Evolutionary conservation across 1,140 invertebrate genomes (phyloP).

Genomic region (Phenacoccus solenopsis): DNA sequence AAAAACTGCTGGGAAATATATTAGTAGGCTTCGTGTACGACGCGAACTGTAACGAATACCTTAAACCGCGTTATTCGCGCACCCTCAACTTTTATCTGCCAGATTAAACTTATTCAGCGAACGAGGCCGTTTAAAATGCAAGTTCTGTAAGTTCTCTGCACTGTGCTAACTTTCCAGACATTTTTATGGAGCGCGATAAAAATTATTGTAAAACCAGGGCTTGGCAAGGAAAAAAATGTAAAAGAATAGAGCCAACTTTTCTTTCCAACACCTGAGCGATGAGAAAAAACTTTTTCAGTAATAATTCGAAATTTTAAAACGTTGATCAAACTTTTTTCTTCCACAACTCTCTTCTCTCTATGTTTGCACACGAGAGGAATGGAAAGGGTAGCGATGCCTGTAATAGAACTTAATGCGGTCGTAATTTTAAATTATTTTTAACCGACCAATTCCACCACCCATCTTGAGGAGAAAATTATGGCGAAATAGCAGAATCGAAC

Average conservation of each 20-base stretch:
- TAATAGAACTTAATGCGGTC: neutral
- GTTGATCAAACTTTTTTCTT: neutral
- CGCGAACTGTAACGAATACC: too few species aligned
- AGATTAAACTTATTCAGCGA: neutral
- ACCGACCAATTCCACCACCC: too few species aligned
- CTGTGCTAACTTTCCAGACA: slow-evolving; percentile 1
- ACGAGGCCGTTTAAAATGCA: neutral
- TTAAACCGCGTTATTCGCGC: too few species aligned
- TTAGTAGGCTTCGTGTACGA: neutral
- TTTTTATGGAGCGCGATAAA: slow-evolving; percentile 1
- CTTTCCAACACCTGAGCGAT: neutral
- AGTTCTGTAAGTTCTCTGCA: neutral
- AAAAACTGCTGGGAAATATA: too few species aligned
- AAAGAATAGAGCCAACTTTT: too few species aligned
- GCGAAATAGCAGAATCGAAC: too few species aligned
- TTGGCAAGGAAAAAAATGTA: neutral
- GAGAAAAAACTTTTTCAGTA: neutral
- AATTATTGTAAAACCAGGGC: neutral
- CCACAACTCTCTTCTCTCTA: too few species aligned
- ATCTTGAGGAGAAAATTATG: too few species aligned
- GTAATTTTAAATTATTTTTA: neutral
- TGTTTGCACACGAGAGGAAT: too few species aligned
- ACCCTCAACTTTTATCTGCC: neutral
- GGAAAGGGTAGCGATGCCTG: too few species aligned
- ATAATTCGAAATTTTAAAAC: slow-evolving; percentile 3